These are phyloP conservation scores for Sarcophilus harrisii DNA, from an alignment of 2,797 vertebrate genomes.

Conservation along the genomic window DNA sequence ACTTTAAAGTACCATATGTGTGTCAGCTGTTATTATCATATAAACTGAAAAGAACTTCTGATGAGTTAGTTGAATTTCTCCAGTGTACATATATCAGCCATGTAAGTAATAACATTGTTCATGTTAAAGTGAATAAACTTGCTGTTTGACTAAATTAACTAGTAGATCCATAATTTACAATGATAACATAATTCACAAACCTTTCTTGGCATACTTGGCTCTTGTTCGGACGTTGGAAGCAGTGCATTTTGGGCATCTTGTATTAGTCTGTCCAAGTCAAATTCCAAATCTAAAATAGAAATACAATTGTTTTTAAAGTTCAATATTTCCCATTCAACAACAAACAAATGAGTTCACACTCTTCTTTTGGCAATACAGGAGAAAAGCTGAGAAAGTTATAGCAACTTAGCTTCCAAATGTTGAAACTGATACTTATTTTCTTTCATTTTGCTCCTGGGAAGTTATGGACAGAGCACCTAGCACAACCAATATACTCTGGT, in stretches of 20 bases:
- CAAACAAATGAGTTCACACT: neutral
- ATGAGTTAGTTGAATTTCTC: slow-evolving; percentile 25
- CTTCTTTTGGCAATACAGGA: neutral
- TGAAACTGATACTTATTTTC: neutral
- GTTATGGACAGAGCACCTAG: neutral
- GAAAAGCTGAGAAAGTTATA: neutral
- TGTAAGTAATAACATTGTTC: neutral
- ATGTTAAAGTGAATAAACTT: slow-evolving; percentile 23
- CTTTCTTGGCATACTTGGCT: slow-evolving; percentile 56
- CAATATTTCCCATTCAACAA: slow-evolving; percentile 14
- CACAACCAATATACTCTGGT: neutral
- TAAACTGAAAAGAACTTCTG: slow-evolving; percentile 24
- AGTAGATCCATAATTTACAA: slow-evolving; percentile 16
- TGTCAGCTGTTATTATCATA: neutral
- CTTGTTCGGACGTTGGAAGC: slow-evolving; percentile 1
- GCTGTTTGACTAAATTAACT: slow-evolving; percentile 25
- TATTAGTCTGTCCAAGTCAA: slow-evolving; percentile 59
- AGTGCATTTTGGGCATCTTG: slow-evolving; percentile 49
- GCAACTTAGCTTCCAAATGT: neutral
- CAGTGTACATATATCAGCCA: slow-evolving; percentile 11
- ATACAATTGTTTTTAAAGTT: slow-evolving; percentile 50
- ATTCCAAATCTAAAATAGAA: slow-evolving; percentile 68
- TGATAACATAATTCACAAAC: slow-evolving; percentile 54
- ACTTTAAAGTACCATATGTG: neutral
- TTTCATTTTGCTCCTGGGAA: neutral